phyloP scores from a whole-genome alignment of 1,140 invertebrate species.

The Bursaphelenchus mucronatus region DNA sequence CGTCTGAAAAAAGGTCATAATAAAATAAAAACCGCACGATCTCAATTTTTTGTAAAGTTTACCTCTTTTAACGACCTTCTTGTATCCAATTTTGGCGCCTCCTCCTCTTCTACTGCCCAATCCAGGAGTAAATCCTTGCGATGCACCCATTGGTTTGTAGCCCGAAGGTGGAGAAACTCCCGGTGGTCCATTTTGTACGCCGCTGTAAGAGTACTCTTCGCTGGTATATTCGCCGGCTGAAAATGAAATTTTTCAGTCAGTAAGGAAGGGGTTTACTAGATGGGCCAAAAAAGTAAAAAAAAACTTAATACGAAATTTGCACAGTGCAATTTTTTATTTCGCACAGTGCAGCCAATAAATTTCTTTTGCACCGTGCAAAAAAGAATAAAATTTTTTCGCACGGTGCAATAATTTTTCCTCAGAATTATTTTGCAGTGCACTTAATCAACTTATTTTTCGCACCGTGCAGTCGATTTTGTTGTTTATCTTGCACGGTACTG shows the following conservation, averaged over 20 bases:
- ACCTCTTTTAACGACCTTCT: constrained; percentile 23
- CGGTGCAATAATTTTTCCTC: too few species aligned
- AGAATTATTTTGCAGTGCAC: too few species aligned
- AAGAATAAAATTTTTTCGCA: too few species aligned
- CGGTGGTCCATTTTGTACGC: background rate
- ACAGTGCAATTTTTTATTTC: too few species aligned
- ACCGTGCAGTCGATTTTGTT: too few species aligned
- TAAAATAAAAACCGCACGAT: background rate
- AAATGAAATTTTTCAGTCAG: background rate
- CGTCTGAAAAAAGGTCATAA: background rate
- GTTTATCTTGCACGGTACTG: too few species aligned
- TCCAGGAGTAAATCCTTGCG: constrained; percentile 19
- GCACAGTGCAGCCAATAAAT: too few species aligned
- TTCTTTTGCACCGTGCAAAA: too few species aligned
- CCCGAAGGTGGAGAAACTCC: background rate
- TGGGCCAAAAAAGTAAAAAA: too few species aligned
- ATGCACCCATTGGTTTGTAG: constrained; percentile 4
- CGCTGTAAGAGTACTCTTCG: background rate
- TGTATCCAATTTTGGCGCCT: constrained; percentile 18
- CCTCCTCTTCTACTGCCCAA: constrained; percentile 4
- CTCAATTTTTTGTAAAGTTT: background rate
- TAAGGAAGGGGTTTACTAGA: background rate
- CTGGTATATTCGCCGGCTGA: constrained; percentile 9
- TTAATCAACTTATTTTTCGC: too few species aligned
- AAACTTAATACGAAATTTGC: too few species aligned